phyloP scores from a whole-genome alignment of 2,113 vertebrate genomes.

The Dasyprocta punctata region DNA sequence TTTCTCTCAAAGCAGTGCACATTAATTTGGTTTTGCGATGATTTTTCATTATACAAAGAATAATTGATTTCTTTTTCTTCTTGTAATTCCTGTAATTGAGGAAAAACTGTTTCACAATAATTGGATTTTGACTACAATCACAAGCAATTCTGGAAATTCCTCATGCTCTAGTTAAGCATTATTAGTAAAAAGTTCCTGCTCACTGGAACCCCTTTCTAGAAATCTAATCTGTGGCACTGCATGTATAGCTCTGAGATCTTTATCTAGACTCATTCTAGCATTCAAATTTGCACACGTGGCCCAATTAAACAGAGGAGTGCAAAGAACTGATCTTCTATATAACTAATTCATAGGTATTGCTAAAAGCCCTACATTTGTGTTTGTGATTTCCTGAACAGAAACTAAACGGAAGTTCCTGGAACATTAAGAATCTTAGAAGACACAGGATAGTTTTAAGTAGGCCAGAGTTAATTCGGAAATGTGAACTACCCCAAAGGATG shows the following conservation, averaged over 20 bases:
- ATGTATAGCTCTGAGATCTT: not conserved
- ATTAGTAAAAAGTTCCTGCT: not conserved
- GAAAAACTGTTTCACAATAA: slow-evolving; percentile 41
- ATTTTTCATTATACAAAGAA: slow-evolving; percentile 28
- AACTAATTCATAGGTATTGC: not conserved
- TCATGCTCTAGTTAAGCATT: slow-evolving; percentile 26
- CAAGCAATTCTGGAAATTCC: not conserved
- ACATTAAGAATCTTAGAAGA: not conserved
- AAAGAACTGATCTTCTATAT: not conserved
- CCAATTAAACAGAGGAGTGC: not conserved
- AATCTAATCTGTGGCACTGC: not conserved
- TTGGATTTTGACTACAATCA: not conserved
- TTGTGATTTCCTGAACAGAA: not conserved
- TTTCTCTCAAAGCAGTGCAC: not conserved
- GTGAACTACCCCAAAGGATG: not conserved
- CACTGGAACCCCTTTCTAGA: not conserved
- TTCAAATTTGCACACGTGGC: slow-evolving; percentile 3
- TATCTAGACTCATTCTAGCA: not conserved
- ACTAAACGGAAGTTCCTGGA: not conserved
- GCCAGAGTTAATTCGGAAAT: slow-evolving; percentile 11
- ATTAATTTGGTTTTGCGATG: not conserved
- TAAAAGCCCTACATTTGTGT: not conserved
- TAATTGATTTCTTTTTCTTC: not conserved
- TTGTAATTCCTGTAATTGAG: slow-evolving; percentile 2
- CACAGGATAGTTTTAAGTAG: not conserved